phyloP scores from a whole-genome alignment of 2,888 invertebrate genomes.

The Hypercompe scribonia region DNA sequence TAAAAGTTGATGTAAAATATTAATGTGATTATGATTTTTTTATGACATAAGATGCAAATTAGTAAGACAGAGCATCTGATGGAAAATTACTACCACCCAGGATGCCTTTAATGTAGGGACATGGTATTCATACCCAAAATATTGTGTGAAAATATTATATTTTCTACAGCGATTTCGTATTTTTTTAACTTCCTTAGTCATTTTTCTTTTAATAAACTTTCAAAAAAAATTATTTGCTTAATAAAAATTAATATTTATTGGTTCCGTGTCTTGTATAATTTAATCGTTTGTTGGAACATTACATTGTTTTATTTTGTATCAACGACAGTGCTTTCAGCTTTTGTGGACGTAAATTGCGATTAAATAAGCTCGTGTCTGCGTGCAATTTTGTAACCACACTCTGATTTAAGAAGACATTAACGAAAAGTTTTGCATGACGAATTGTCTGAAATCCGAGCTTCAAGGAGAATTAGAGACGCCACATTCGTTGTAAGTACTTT shows the following conservation, averaged over 20 bases:
- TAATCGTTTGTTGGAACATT: conserved; percentile 48
- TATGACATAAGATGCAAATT: too few species aligned
- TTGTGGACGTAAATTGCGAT: conserved; percentile 64
- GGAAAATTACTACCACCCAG: too few species aligned
- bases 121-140: too few species aligned
- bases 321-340: conserved; percentile 56
- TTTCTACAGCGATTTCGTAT: neutral
- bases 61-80: too few species aligned
- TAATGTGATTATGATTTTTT: too few species aligned
- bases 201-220: too few species aligned
- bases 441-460: conserved; percentile 25
- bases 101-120: too few species aligned
- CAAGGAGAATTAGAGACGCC: conserved; percentile 22
- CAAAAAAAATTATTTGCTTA: neutral
- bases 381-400: conserved; percentile 57
- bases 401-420: conserved; percentile 34
- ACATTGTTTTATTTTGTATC: conserved; percentile 59
- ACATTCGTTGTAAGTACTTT: conserved; percentile 12
- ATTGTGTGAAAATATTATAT: too few species aligned
- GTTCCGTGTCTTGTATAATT: conserved; percentile 10
- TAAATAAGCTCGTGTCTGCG: conserved; percentile 59
- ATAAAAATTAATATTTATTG: neutral
- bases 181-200: neutral
- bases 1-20: too few species aligned
- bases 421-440: conserved; percentile 34